Conservation (phyloP, 1,140 invertebrate genomes). For the Arctopsyche grandis region DNA sequence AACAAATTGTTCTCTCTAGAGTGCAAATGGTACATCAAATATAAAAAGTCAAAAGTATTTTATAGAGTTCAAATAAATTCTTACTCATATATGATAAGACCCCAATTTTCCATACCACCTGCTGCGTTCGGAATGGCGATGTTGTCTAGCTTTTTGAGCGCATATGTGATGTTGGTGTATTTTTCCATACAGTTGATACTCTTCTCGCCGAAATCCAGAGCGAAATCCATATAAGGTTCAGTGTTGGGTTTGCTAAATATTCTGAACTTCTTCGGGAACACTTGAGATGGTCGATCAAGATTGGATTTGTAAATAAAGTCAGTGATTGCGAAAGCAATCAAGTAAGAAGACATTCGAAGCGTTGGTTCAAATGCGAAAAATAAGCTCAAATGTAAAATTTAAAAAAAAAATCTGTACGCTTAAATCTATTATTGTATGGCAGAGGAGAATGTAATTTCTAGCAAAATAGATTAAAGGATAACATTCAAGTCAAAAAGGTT, state of each 20-base stretch:
- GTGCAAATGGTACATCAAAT: too few relatives aligned
- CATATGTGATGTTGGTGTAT: constrained; percentile 65
- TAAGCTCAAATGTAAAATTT: neutral
- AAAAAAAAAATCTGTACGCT: neutral
- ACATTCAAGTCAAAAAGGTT: too few relatives aligned
- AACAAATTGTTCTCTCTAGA: constrained; percentile 63
- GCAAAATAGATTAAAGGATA: too few relatives aligned
- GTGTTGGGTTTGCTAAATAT: constrained; percentile 41
- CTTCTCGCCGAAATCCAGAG: constrained; percentile 66
- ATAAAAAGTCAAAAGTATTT: neutral
- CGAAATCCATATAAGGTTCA: constrained; percentile 61
- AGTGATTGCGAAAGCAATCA: constrained; percentile 80
- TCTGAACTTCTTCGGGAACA: constrained; percentile 58
- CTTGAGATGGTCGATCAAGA: neutral
- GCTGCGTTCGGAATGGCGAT: constrained; percentile 82
- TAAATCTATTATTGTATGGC: too few relatives aligned
- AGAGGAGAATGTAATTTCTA: too few relatives aligned
- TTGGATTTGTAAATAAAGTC: constrained; percentile 67
- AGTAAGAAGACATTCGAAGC: constrained; percentile 76
- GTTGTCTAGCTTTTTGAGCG: constrained; percentile 71
- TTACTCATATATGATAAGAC: constrained; percentile 77
- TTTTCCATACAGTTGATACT: constrained; percentile 66
- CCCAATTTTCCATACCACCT: constrained; percentile 89
- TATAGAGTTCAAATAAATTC: too few relatives aligned
- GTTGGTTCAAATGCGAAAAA: neutral